Evolutionary conservation across 2,888 invertebrate genomes (phyloP).

Genomic region (Plutella xylostella): DNA sequence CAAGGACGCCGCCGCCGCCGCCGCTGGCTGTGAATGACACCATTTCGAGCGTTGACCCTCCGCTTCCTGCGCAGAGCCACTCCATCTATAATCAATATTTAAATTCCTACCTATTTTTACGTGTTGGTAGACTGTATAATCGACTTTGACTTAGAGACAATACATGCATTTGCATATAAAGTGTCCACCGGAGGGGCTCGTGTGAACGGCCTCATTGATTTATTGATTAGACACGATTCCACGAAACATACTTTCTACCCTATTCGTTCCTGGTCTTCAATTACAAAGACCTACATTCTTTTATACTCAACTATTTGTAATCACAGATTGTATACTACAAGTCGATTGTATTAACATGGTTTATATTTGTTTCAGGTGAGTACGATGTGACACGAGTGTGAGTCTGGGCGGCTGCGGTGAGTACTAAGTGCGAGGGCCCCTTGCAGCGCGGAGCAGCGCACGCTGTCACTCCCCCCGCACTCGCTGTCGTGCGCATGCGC

Average conservation of each 20-base stretch:
- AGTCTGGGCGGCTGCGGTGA: background rate
- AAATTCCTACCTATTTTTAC: constrained; percentile 35
- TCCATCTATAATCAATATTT: constrained; percentile 37
- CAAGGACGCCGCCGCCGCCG: constrained; percentile 67
- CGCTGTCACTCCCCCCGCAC: too few relatives aligned
- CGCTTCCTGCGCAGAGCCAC: constrained; percentile 52
- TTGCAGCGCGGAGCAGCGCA: background rate
- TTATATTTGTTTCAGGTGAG: constrained; percentile 55
- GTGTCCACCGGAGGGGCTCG: constrained; percentile 27
- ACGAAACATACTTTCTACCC: background rate
- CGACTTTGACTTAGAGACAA: constrained; percentile 52
- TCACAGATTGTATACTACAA: too few relatives aligned
- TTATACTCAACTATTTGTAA: too few relatives aligned
- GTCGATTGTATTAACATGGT: too few relatives aligned
- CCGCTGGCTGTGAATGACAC: constrained; percentile 60
- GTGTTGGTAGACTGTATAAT: constrained; percentile 37
- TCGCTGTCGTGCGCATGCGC: too few relatives aligned
- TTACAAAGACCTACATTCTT: too few relatives aligned
- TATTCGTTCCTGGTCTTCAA: background rate
- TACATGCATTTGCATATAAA: constrained; percentile 47
- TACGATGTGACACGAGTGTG: constrained; percentile 15
- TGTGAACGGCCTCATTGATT: constrained; percentile 33
- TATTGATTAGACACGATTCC: constrained; percentile 15
- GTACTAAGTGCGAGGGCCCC: constrained; percentile 6
- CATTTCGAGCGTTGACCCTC: constrained; percentile 59